Percentiles rank a stretch among this genome's conserved stretches.
phyloP scores from a whole-genome alignment of 2,797 vertebrate species.

The Callimico goeldii region DNA sequence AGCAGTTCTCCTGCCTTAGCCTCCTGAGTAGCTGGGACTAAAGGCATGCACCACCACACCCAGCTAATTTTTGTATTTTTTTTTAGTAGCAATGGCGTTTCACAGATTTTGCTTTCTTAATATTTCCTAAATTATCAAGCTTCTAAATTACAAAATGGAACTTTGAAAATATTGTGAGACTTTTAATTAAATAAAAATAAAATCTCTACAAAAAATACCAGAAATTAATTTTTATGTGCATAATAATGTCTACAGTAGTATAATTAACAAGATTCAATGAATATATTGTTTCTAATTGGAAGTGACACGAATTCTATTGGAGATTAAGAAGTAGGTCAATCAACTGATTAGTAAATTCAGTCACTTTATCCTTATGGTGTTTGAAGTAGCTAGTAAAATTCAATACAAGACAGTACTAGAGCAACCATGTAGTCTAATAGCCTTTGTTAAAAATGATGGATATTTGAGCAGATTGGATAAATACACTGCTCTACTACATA shows the following conservation, averaged over 20 bases:
- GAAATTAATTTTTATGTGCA: background rate
- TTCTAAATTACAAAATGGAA: constrained; percentile 36
- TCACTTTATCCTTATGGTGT: constrained; percentile 87
- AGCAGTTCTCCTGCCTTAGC: too few relatives aligned
- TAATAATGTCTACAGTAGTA: constrained; percentile 20
- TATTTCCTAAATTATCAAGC: background rate
- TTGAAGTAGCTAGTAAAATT: constrained; percentile 86
- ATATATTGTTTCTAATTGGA: constrained; percentile 64
- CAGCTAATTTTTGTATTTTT: too few relatives aligned
- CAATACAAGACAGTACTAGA: constrained; percentile 63
- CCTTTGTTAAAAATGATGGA: constrained; percentile 84
- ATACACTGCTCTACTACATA: constrained; percentile 80
- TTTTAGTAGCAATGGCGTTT: background rate
- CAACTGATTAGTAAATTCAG: constrained; percentile 87
- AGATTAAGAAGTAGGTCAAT: constrained; percentile 71
- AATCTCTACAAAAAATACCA: constrained; percentile 21
- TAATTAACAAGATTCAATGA: constrained; percentile 55
- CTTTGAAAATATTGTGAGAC: constrained; percentile 37
- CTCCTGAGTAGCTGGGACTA: too few relatives aligned
- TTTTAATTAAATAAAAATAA: constrained; percentile 52
- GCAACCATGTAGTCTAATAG: constrained; percentile 84
- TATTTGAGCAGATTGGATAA: constrained; percentile 84
- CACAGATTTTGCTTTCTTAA: constrained; percentile 58
- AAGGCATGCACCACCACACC: too few relatives aligned
- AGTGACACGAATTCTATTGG: constrained; percentile 48